These are phyloP conservation scores for Halcyon smyrnensis DNA, from an alignment of 2,797 vertebrate genomes.

Conservation along the genomic window DNA sequence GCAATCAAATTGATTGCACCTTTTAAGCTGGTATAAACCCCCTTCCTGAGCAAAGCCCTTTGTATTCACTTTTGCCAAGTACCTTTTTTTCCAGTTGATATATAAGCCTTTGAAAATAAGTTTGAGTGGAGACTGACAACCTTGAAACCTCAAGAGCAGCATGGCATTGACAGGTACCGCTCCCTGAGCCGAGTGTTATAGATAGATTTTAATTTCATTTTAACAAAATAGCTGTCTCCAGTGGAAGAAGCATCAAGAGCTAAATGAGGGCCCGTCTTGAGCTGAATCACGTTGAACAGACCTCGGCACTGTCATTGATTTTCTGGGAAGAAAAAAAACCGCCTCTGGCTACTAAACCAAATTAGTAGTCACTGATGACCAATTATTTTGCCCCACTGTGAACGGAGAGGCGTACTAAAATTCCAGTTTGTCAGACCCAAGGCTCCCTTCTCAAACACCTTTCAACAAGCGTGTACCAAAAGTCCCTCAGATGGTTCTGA, in stretches of 20 bases:
- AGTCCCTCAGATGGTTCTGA: constrained; percentile 76
- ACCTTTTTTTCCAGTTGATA: background rate
- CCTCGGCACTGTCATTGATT: constrained; percentile 84
- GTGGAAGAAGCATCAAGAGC: constrained; percentile 77
- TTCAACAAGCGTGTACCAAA: constrained; percentile 78
- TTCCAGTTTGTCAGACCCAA: constrained; percentile 85
- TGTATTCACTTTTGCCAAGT: constrained; percentile 12
- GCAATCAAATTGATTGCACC: constrained; percentile 6
- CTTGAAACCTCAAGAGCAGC: constrained; percentile 48
- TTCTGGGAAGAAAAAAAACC: constrained; percentile 81
- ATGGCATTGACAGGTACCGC: constrained; percentile 38
- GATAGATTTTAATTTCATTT: constrained; percentile 83
- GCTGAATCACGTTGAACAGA: constrained; percentile 76
- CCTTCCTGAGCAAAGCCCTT: constrained; percentile 31
- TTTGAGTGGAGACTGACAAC: constrained; percentile 57
- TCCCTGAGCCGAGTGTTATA: constrained; percentile 30
- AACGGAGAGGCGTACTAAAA: constrained; percentile 78
- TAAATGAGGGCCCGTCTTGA: constrained; percentile 76
- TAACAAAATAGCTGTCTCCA: constrained; percentile 85
- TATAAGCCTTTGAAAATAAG: constrained; percentile 57
- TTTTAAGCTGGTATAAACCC: constrained; percentile 13
- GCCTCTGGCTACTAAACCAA: constrained; percentile 87
- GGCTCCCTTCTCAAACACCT: constrained; percentile 81
- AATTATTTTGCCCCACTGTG: constrained; percentile 85
- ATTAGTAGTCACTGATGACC: constrained; percentile 89